Base-by-base conservation (phyloP, 23 tunicate species). In the Clavelina lepadiformis region DNA sequence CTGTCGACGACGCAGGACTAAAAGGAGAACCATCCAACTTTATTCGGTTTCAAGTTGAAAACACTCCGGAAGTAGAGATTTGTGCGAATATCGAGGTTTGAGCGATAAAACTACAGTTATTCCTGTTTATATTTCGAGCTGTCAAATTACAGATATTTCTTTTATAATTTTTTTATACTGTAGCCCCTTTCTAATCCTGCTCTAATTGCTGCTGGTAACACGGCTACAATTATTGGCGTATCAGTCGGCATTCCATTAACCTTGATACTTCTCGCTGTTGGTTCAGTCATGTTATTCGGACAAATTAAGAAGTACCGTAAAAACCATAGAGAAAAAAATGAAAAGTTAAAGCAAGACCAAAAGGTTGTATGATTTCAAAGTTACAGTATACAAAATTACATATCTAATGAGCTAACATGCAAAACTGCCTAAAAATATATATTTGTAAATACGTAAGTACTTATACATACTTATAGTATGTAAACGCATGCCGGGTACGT, bases 201-300 rank as follows among this genome's bases (percentile, higher is more conserved):
- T 0, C 69, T 59, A 11, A 26, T 44, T 8, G 70, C 70, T 5
- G 73, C 87, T 24, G 69, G 70, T 20, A 68, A 59, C 47, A 72
- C 26, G 3, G 63, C 82, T 11, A 67, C 59, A 24, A 68, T 66
- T 3, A 62, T 80, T 23, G 88, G 67, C 13, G 35, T 80, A 13
- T 74, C 96, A 3, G 60, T 88, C 44, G 88, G 82, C 20, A 59
- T 80, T 33, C 96, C 96, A 1, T 23, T 88, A 19, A 51, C 78
- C 7, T 56, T 51, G 1, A 77, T 86, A 0, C 60, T 72, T 5
- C 60, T 56, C 36, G 65, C 78, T 6, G 19, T 86, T 13, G 95
- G 95, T 13, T 63, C 85, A n/a, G 80, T 86, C 35, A 86, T 86
- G 74, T 29, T 78, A 35, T 71, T 72, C 26, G 95, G 95, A 0